phyloP scores from a whole-genome alignment of 2,113 vertebrate genomes.

The Pan troglodytes region DNA sequence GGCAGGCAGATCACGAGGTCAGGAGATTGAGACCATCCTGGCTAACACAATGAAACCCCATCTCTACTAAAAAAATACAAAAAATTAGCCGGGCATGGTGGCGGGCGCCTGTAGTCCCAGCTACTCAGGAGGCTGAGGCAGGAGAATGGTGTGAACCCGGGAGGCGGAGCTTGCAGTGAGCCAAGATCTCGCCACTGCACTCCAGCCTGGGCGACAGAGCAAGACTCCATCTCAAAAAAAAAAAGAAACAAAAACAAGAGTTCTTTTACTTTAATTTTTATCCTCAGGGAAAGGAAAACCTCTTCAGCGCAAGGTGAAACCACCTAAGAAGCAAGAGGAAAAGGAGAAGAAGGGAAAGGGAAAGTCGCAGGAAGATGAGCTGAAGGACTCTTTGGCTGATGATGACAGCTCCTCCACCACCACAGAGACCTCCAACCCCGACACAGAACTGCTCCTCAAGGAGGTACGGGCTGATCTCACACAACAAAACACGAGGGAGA shows the following conservation, averaged over 20 bases:
- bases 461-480: conserved; percentile 84
- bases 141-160: accelerated
- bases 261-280: conserved; percentile 47
- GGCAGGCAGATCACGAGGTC: too few relatives aligned
- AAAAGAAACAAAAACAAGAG: background rate
- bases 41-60: too few relatives aligned
- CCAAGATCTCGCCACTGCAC: accelerated
- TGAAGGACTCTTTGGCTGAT: conserved; percentile 93
- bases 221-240: too few relatives aligned
- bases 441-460: conserved; percentile 92
- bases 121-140: too few relatives aligned
- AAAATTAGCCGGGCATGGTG: too few relatives aligned
- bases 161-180: too few relatives aligned
- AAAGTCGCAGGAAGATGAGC: conserved; percentile 91
- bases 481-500: background rate
- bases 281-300: conserved; percentile 89
- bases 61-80: too few relatives aligned
- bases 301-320: conserved; percentile 91
- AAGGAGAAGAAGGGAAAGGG: conserved; percentile 91
- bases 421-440: conserved; percentile 98
- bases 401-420: conserved; percentile 99
- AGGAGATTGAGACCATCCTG: too few relatives aligned
- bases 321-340: conserved; percentile 91
- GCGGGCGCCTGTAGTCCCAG: too few relatives aligned
- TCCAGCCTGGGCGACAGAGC: too few relatives aligned